These are phyloP conservation scores for Hirtodrosophila trivittata DNA, from an alignment of 2,888 invertebrate genomes.

Conservation along the genomic window DNA sequence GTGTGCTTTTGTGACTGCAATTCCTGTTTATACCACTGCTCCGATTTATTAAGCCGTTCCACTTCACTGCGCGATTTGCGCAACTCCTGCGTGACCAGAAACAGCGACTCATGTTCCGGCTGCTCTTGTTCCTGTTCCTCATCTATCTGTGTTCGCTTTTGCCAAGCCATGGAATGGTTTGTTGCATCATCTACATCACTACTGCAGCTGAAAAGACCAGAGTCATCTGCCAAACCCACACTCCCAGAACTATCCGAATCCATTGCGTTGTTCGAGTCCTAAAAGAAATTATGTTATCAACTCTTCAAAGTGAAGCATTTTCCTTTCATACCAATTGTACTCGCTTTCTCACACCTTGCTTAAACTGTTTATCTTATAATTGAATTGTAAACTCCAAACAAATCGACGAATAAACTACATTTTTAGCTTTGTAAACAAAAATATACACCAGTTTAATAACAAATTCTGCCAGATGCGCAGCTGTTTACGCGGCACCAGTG, in stretches of 20 bases:
- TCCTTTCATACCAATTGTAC: slow-evolving; percentile 9
- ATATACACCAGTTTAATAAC: slow-evolving; percentile 16
- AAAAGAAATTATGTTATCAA: slow-evolving; percentile 5
- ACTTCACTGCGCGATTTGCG: slow-evolving; percentile 80
- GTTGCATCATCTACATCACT: slow-evolving; percentile 52
- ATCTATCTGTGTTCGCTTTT: neutral
- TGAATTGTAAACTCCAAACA: neutral
- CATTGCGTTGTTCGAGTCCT: slow-evolving; percentile 40
- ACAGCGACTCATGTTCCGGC: slow-evolving; percentile 62
- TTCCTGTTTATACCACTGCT: slow-evolving; percentile 83
- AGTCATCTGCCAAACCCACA: slow-evolving; percentile 60
- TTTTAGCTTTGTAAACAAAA: slow-evolving; percentile 58
- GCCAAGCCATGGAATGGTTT: slow-evolving; percentile 17
- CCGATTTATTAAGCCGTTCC: slow-evolving; percentile 81
- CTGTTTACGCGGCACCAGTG: slow-evolving; percentile 46
- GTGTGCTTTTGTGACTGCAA: slow-evolving; percentile 77
- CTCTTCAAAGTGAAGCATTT: neutral
- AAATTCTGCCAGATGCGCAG: slow-evolving; percentile 42
- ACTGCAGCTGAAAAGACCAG: slow-evolving; percentile 69
- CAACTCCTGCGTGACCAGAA: slow-evolving; percentile 74
- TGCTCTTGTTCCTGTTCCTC: slow-evolving; percentile 43
- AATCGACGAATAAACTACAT: slow-evolving; percentile 44
- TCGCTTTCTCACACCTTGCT: neutral
- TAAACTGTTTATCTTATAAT: slow-evolving; percentile 8
- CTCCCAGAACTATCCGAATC: slow-evolving; percentile 43